phyloP scores from a whole-genome alignment of 2,888 invertebrate genomes.

The Oscheius sp. region DNA sequence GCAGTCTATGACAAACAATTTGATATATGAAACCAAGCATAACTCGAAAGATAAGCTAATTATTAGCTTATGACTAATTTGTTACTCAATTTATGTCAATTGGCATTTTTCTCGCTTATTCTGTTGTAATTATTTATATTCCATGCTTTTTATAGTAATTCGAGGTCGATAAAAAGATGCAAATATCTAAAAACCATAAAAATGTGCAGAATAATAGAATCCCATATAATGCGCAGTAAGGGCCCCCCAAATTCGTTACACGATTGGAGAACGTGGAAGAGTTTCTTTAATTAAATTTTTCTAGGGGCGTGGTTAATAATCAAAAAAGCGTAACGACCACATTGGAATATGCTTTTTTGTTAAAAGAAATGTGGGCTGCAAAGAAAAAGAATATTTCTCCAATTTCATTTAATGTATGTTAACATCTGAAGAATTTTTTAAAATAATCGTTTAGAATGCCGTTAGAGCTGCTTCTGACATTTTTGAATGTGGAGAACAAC shows the following conservation, averaged over 20 bases:
- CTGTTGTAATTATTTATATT: too few species aligned
- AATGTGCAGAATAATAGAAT: too few species aligned
- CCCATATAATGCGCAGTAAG: background rate
- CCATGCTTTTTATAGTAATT: too few species aligned
- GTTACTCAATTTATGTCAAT: too few species aligned
- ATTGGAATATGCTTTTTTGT: constrained; percentile 51
- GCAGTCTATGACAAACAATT: too few species aligned
- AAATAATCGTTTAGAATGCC: constrained; percentile 79
- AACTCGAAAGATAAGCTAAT: too few species aligned
- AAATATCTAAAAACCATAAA: too few species aligned
- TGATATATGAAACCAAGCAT: too few species aligned
- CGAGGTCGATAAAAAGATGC: too few species aligned
- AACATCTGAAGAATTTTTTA: background rate
- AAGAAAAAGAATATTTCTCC: constrained; percentile 62
- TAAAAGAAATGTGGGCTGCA: constrained; percentile 58
- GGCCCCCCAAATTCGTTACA: background rate
- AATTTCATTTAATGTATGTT: constrained; percentile 54
- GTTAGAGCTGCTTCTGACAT: constrained; percentile 88
- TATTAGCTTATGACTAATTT: too few species aligned
- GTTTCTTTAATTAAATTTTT: constrained; percentile 22
- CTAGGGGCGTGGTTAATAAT: background rate
- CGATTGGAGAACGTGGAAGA: too few species aligned
- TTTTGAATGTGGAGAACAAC: constrained; percentile 89
- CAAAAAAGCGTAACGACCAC: constrained; percentile 40
- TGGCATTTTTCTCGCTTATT: too few species aligned